phyloP scores from a whole-genome alignment of 1,140 invertebrate species.

The Carcinoscorpius rotundicauda region DNA sequence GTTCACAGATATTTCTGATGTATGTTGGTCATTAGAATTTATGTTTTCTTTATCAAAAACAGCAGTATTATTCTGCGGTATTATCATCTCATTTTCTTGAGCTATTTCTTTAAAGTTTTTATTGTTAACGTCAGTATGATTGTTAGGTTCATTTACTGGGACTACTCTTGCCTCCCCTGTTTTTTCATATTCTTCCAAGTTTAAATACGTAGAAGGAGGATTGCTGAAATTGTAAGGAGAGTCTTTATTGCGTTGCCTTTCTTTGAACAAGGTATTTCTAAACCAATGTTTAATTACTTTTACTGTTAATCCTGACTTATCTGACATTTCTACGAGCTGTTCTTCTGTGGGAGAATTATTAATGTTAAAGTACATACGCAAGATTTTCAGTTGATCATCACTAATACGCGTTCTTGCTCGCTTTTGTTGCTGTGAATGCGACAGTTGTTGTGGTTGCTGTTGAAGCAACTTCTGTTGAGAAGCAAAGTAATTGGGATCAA shows the following conservation, averaged over 20 bases:
- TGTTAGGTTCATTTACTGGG: constrained; percentile 40
- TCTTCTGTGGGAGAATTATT: constrained; percentile 98
- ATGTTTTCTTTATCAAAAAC: too few relatives aligned
- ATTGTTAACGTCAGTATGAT: constrained; percentile 10
- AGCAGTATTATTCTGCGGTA: neutral
- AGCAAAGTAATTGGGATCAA: constrained; percentile 27
- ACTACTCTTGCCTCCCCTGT: constrained; percentile 93
- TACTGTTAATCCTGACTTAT: constrained; percentile 87
- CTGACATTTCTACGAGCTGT: constrained; percentile 92
- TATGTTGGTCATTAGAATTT: too few relatives aligned
- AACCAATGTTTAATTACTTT: constrained; percentile 99
- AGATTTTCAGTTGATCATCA: constrained; percentile 92
- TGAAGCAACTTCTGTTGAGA: constrained; percentile 18
- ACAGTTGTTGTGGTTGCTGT: constrained; percentile 37
- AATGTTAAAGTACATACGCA: constrained; percentile 96
- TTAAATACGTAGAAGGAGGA: constrained; percentile 90
- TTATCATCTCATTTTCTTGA: constrained; percentile 17
- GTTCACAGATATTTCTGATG: too few relatives aligned
- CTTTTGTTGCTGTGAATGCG: constrained; percentile 62
- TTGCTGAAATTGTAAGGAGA: constrained; percentile 99
- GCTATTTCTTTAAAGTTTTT: constrained; percentile 18
- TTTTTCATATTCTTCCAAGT: constrained; percentile 97
- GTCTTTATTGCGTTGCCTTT: constrained; percentile 96
- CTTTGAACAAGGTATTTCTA: constrained; percentile 97
- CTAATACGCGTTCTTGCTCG: constrained; percentile 91